Conservation (phyloP, 2,797 vertebrate species). For the Enteromius paludinosus region DNA sequence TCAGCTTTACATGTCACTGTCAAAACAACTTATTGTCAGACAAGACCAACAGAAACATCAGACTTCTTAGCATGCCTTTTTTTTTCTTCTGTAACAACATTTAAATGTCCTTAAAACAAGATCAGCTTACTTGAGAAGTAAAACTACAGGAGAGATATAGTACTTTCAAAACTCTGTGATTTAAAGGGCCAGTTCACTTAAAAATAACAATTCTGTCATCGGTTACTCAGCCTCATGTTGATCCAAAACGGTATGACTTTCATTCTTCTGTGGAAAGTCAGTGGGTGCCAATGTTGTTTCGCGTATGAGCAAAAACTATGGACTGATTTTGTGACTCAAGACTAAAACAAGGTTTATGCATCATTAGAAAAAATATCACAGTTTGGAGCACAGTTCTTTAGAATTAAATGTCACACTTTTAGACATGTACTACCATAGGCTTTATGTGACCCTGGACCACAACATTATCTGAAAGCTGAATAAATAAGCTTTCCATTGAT, state of each 20-base stretch:
- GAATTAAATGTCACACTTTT: neutral
- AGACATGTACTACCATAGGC: neutral
- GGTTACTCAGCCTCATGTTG: neutral
- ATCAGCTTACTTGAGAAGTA: slow-evolving; percentile 5
- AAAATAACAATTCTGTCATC: slow-evolving; percentile 4
- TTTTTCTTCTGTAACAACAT: neutral
- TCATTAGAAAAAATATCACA: neutral
- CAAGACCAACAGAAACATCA: slow-evolving; percentile 5
- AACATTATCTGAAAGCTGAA: neutral
- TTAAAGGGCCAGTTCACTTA: slow-evolving; percentile 5
- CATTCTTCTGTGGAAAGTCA: neutral
- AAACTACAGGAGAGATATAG: neutral
- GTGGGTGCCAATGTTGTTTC: neutral
- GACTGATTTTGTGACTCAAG: neutral
- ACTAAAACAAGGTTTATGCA: neutral
- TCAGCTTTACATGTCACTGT: slow-evolving; percentile 15
- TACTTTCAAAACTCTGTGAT: neutral
- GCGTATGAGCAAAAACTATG: neutral
- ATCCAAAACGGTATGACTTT: neutral
- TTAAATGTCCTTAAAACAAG: slow-evolving; percentile 8
- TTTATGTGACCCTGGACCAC: neutral
- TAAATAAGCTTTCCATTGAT: neutral
- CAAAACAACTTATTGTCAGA: slow-evolving; percentile 19
- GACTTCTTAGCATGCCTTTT: neutral
- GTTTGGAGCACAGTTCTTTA: neutral